Evolutionary conservation across 2,888 invertebrate species (phyloP), one percentile per base, ranked within the genome.

Genomic region (Plebejus melissa): DNA sequence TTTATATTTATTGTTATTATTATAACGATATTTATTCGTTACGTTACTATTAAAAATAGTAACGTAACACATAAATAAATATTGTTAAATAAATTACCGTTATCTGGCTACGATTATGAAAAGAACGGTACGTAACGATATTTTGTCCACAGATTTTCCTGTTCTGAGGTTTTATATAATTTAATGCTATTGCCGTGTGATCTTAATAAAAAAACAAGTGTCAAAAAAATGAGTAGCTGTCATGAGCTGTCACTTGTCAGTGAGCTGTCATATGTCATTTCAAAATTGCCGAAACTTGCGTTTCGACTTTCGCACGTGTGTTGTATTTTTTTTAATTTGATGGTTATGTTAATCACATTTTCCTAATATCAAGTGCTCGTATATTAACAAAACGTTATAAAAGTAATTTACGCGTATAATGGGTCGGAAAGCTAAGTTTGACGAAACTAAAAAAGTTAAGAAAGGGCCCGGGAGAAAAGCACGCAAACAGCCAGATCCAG

Each of bases 401-500:
- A 58, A 71, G 71, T 71, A 50, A 28, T 22, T 41, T 75, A 38
- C 1, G n/a, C 38, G 28, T 32, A 58, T 32, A 84, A 98, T 98
- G 98, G 98, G 98, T 79, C 94, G 98, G 69, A 98, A 97, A 91
- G 97, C 97, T 4, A 96, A 96, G 83, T 98, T 96, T 86, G 94
- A 94, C 80, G 96, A 97, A 82, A 95, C 93, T 57, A 94, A 93
- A 76, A 94, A 95, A 80, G 95, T 94, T 1, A 97, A 97, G 85
- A 96, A 96, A 82, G 98, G 98, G 0, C 98, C 97, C 9, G 98
- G 98, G 0, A 95, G 96, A 79, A 98, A 98, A 89, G 94, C 98
- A 0, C 96, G 96, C 81, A 98, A 98, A 85, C 98, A 98, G 85
- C 95, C 95, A 69, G 96, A 97, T 81, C 98, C 98, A 1, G 93